Evolutionary conservation across 2,113 vertebrate genomes (phyloP).

Genomic region (Catharus fuscescens): DNA sequence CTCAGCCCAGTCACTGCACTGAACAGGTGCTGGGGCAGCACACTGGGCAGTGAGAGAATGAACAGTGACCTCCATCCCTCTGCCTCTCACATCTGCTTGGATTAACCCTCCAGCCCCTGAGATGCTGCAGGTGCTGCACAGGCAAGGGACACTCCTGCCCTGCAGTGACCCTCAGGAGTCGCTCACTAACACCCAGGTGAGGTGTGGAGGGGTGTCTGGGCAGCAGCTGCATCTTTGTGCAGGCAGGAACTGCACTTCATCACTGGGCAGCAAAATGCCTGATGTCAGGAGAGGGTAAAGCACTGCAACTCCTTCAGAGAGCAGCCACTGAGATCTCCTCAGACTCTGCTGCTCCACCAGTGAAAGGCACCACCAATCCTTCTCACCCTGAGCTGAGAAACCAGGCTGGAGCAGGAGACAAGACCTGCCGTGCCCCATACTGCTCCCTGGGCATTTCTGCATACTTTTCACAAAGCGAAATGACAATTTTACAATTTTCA

Average conservation of each 20-base stretch:
- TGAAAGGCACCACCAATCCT: background rate
- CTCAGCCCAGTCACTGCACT: background rate
- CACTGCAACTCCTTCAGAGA: accelerated
- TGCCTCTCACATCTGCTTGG: background rate
- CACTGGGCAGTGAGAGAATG: background rate
- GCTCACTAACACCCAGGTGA: accelerated
- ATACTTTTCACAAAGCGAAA: background rate
- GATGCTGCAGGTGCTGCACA: background rate
- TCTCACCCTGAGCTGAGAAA: background rate
- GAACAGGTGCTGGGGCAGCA: background rate
- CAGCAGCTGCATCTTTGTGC: background rate
- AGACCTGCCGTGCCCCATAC: background rate
- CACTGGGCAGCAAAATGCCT: accelerated
- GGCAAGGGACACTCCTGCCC: background rate
- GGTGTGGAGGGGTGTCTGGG: accelerated
- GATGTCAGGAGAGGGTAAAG: background rate
- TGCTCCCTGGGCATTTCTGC: background rate
- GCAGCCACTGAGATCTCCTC: background rate
- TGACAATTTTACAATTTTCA: background rate
- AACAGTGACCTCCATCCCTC: background rate
- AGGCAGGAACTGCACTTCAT: background rate
- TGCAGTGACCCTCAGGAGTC: accelerated
- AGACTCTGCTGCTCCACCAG: background rate
- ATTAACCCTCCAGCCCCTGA: background rate
- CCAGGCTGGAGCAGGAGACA: background rate